phyloP scores from a whole-genome alignment of 2,113 vertebrate genomes.

The Sorex araneus region DNA sequence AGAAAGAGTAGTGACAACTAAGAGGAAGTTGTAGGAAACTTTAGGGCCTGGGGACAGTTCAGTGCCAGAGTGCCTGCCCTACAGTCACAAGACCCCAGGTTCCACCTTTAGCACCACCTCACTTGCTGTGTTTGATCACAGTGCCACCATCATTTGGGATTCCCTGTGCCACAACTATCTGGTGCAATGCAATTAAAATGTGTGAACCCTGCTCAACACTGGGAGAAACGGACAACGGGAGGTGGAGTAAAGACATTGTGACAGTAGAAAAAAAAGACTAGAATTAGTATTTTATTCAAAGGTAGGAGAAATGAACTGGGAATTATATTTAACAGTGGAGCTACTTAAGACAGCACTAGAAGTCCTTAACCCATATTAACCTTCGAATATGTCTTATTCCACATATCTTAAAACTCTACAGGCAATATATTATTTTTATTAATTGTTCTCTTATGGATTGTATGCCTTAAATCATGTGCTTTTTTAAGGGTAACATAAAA shows the following conservation, averaged over 20 bases:
- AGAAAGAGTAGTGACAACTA: not conserved
- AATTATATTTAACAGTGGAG: not conserved
- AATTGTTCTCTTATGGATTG: conserved; percentile 49
- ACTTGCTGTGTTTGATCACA: too few relatives aligned
- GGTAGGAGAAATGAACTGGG: conserved; percentile 38
- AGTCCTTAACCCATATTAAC: not conserved
- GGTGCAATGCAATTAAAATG: too few relatives aligned
- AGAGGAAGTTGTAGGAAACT: not conserved
- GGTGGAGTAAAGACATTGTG: too few relatives aligned
- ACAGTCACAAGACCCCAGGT: too few relatives aligned
- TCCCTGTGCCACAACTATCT: too few relatives aligned
- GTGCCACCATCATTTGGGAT: too few relatives aligned
- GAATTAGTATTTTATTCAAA: conserved; percentile 32
- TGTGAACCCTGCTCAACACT: too few relatives aligned
- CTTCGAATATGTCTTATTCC: not conserved
- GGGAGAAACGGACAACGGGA: too few relatives aligned
- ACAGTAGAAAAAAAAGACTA: conserved; percentile 37
- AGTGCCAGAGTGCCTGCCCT: too few relatives aligned
- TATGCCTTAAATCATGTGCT: not conserved
- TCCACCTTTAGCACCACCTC: too few relatives aligned
- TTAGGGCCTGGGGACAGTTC: not conserved
- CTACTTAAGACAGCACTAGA: conserved; percentile 9
- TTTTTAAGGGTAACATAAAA: conserved; percentile 23
- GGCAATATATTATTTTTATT: conserved; percentile 45
- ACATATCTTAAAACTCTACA: not conserved